phyloP scores from a whole-genome alignment of 2,888 invertebrate species.

The Lasioglossum morio region DNA sequence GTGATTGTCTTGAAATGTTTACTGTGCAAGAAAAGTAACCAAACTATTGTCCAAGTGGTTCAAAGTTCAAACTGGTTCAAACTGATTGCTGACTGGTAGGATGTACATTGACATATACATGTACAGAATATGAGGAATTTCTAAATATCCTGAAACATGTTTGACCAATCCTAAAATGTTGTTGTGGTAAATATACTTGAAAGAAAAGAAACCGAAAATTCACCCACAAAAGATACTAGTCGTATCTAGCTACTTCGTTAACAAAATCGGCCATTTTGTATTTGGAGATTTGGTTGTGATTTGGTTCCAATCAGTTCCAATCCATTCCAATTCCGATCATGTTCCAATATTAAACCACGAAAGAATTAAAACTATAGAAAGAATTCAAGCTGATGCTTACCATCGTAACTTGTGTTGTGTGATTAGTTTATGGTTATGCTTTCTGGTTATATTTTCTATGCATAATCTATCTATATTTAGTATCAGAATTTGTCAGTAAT shows the following conservation, averaged over 20 bases:
- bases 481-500: no score
- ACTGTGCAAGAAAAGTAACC: constrained; percentile 27
- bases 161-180: neutral
- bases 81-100: no score
- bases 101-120: neutral
- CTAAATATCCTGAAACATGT: neutral
- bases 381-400: no score
- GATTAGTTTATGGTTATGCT: no score
- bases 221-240: constrained; percentile 38
- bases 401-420: no score
- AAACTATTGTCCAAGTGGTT: neutral
- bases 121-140: neutral
- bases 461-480: no score
- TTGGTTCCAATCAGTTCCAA: no score
- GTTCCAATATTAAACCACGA: no score
- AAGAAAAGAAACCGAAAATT: constrained; percentile 24
- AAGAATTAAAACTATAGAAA: no score
- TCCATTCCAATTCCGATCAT: no score
- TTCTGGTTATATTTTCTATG: no score
- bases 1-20: constrained; percentile 20
- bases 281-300: constrained; percentile 6
- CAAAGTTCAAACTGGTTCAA: neutral
- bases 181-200: neutral
- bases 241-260: constrained; percentile 26
- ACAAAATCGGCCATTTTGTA: constrained; percentile 34